Base-by-base conservation (phyloP, 2,113 vertebrate species). In the Lasiurus cinereus region DNA sequence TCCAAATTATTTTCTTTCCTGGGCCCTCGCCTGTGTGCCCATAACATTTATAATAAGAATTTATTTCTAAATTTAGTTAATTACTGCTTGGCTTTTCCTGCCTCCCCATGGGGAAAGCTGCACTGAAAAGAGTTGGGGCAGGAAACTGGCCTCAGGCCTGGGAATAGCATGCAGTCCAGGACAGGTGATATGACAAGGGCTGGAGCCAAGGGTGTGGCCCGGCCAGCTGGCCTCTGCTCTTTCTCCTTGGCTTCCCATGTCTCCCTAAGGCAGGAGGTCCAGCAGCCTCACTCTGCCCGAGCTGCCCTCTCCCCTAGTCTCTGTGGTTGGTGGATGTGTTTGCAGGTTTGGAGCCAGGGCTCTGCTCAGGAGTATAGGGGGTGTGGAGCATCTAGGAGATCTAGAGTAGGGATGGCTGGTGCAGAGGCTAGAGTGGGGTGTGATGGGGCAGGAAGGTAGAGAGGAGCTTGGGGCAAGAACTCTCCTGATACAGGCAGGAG, bases 51-150 rank as follows among this genome's bases (percentile, higher is more conserved):
- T 56, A 70, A 31, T 67, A 91, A 79, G 66, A 89, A 77, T 87
- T 94, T 91, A 43, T 90, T 94, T 82, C 83, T 88, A 91, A 91
- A 74, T 94, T 70, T 36, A 93, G 84, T 86, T 92, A 29, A 39
- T 93, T 56, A n/a, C 54, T 24, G 3, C 79, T 94, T 90, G 92
- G 66, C 43, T 70, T 83, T 46, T 89, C 39, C 64, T 2, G 14
- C 94, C 19, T 86, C 67, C 67, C 50, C 48, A 9, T 66, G 90
- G 62, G 83, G 88, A 83, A 46, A 52, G 69, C 80, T 76, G 4
- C 18, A 1, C 31, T 46, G 50, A 22, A 94, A 56, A 80, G 52
- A 76, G 33, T 19, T 54, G 66, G 78, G 66, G 9, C 67, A 66
- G 90, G 92, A 91, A 88, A 52, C 39, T 48, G 77, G 66, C 19